phyloP scores from a whole-genome alignment of 2,113 vertebrate species.

The Megaleporinus macrocephalus region DNA sequence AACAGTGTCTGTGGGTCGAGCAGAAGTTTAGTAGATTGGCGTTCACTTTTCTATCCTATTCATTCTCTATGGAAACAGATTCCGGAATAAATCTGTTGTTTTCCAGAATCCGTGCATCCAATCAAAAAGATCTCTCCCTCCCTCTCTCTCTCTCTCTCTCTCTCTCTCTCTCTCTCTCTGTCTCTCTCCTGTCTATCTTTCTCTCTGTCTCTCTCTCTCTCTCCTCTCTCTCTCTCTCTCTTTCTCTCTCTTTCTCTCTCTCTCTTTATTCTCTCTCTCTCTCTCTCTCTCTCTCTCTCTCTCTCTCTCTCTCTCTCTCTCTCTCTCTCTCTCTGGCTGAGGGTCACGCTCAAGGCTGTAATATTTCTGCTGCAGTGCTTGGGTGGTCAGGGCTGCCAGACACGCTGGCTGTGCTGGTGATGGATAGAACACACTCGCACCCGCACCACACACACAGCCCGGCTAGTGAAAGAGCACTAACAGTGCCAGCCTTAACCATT shows the following conservation, averaged over 20 bases:
- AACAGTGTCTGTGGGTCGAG: no score
- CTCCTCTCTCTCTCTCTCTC: not conserved
- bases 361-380: constrained; percentile 47
- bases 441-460: constrained; percentile 54
- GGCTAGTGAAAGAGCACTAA: constrained; percentile 40
- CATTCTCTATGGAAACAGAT: no score
- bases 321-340: not conserved
- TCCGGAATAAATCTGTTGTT: no score
- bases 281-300: not conserved
- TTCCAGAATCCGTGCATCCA: no score
- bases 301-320: not conserved
- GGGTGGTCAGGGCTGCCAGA: constrained; percentile 55
- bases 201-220: no score
- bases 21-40: no score
- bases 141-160: no score
- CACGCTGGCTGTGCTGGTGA: constrained; percentile 37
- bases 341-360: constrained; percentile 43
- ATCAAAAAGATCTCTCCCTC: no score
- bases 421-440: constrained; percentile 50
- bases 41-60: no score
- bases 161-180: no score
- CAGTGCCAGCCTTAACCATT: not conserved
- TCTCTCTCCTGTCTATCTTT: no score
- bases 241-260: not conserved
- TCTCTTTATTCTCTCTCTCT: not conserved